Conservation (phyloP, 2,113 vertebrate species). For the Coryphaenoides rupestris region DNA sequence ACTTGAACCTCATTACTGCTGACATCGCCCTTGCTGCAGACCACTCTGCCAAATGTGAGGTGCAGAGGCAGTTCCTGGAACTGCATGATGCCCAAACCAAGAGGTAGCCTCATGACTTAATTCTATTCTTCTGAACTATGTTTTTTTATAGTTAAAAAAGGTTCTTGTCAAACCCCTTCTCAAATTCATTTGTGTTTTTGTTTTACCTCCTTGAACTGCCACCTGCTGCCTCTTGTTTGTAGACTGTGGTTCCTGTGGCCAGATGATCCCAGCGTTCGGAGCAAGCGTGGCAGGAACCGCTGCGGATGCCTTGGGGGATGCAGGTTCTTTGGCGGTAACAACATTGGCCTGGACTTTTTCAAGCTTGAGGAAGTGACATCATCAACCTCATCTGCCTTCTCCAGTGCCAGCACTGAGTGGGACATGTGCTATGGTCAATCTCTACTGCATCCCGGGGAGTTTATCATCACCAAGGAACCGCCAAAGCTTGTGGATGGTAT, state of each 20-base stretch:
- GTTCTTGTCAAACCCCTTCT: no score
- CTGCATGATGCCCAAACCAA: slow-evolving; percentile 87
- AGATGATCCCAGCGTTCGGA: slow-evolving; percentile 79
- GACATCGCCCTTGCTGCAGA: slow-evolving; percentile 92
- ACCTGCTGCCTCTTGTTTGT: not conserved
- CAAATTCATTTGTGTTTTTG: no score
- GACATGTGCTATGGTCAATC: slow-evolving; percentile 97
- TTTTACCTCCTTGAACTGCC: not conserved
- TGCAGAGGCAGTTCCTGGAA: slow-evolving; percentile 93
- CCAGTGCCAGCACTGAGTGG: slow-evolving; percentile 78
- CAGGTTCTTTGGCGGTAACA: slow-evolving; percentile 89
- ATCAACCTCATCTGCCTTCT: slow-evolving; percentile 90
- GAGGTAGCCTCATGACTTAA: slow-evolving; percentile 69
- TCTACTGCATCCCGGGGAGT: slow-evolving; percentile 89
- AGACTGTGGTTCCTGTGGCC: slow-evolving; percentile 98
- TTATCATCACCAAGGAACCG: slow-evolving; percentile 89
- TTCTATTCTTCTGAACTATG: no score
- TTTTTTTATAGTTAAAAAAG: no score
- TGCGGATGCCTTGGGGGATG: slow-evolving; percentile 97
- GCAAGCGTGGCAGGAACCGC: slow-evolving; percentile 85
- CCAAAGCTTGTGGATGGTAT: slow-evolving; percentile 86
- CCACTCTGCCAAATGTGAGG: slow-evolving; percentile 89
- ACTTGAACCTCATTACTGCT: slow-evolving; percentile 89
- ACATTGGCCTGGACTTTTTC: slow-evolving; percentile 89
- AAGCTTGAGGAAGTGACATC: slow-evolving; percentile 89